These are phyloP conservation scores for Hyles euphorbiae DNA, from an alignment of 1,140 invertebrate species.

Conservation along the genomic window DNA sequence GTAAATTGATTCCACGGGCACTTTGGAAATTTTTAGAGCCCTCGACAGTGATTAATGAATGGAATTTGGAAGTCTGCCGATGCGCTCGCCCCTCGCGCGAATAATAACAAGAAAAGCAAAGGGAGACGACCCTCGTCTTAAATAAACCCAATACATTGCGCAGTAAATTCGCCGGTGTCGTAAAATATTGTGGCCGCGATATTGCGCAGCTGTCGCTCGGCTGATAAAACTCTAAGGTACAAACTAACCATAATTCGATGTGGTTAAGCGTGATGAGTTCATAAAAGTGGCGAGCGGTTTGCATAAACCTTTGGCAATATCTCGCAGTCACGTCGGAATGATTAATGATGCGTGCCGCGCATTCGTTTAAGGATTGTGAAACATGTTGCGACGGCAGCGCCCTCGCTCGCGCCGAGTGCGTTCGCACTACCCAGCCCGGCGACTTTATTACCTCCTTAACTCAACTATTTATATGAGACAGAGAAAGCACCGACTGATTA, in stretches of 20 bases:
- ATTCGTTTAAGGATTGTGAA: conserved; percentile 25
- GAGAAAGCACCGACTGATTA: conserved; percentile 13
- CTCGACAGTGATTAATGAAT: conserved; percentile 71
- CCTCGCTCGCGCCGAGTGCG: too few species aligned
- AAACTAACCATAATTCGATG: conserved; percentile 48
- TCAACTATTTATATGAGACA: conserved; percentile 13
- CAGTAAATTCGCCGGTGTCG: conserved; percentile 49
- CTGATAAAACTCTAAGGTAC: conserved; percentile 27
- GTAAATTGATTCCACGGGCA: conserved; percentile 68
- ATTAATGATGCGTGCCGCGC: conserved; percentile 32
- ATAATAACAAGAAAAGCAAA: conserved; percentile 47
- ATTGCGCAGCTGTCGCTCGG: conserved; percentile 48
- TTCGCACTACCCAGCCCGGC: too few species aligned
- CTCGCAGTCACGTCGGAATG: conserved; percentile 28
- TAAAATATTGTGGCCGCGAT: conserved; percentile 51
- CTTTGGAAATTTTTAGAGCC: conserved; percentile 69
- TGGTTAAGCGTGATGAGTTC: conserved; percentile 60
- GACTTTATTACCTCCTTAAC: conserved; percentile 11
- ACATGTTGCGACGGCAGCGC: conserved; percentile 7
- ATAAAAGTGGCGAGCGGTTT: conserved; percentile 33
- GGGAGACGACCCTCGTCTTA: conserved; percentile 47
- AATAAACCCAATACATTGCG: conserved; percentile 32
- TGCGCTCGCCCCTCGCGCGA: conserved; percentile 34
- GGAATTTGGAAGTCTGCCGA: conserved; percentile 55
- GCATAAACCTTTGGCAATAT: conserved; percentile 39